These are phyloP conservation scores for Meta bourneti DNA, from an alignment of 2,888 invertebrate genomes.

Conservation along the genomic window DNA sequence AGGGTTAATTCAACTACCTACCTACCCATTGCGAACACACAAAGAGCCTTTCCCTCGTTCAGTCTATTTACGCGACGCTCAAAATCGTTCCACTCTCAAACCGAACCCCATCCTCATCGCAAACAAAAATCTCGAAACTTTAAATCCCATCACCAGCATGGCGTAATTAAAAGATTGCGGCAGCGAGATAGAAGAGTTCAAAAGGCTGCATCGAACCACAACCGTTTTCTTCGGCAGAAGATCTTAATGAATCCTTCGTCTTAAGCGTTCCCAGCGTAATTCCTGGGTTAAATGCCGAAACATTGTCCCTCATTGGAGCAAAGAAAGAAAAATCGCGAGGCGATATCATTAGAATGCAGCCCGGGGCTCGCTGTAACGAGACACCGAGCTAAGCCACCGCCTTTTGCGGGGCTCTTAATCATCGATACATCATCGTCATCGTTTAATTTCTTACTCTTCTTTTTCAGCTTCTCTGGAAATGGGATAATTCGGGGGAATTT, in stretches of 20 bases:
- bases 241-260: neutral
- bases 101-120: neutral
- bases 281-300: neutral
- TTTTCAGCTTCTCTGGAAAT: neutral
- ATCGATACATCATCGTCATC: slow-evolving; percentile 20
- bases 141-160: neutral
- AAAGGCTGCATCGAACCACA: neutral
- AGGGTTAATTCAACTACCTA: too few species aligned
- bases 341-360: slow-evolving; percentile 28
- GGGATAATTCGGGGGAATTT: slow-evolving; percentile 5
- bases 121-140: neutral
- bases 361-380: neutral
- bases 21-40: too few species aligned
- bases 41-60: too few species aligned
- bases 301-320: neutral
- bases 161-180: neutral
- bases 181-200: too few species aligned
- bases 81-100: too few species aligned
- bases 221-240: neutral
- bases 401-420: slow-evolving; percentile 23
- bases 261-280: neutral
- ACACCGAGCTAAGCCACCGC: slow-evolving; percentile 22
- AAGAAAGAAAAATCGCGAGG: neutral
- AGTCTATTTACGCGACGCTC: too few species aligned
- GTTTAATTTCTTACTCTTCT: slow-evolving; percentile 32